These are phyloP conservation scores for Brachionus rotundiformis DNA, from an alignment of 1,140 invertebrate genomes.

Conservation along the genomic window DNA sequence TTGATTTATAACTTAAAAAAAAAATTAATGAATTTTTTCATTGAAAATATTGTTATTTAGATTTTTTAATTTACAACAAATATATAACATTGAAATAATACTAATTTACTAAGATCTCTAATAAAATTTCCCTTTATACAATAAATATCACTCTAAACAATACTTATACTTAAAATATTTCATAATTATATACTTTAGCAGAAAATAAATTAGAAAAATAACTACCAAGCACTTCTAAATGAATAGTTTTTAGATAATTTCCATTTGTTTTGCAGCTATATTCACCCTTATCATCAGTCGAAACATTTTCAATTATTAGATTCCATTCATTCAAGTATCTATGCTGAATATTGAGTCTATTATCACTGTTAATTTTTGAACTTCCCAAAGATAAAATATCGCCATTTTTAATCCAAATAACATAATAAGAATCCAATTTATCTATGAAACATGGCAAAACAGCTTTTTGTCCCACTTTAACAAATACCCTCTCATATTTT, in stretches of 20 bases:
- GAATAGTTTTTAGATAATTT: background rate
- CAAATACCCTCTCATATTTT: background rate
- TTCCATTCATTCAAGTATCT: conserved; percentile 42
- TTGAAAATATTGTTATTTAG: no score
- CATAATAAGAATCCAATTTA: background rate
- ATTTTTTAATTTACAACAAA: no score
- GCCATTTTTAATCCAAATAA: conserved; percentile 31
- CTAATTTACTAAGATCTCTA: no score
- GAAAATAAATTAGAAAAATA: background rate
- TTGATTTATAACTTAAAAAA: no score
- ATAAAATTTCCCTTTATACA: no score
- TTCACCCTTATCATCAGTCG: conserved; percentile 23
- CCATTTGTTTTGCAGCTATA: conserved; percentile 47
- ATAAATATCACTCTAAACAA: no score
- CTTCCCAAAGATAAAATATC: conserved; percentile 28
- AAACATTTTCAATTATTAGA: conserved; percentile 41
- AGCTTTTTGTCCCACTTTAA: conserved; percentile 41
- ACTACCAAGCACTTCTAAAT: conserved; percentile 24
- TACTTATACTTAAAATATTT: no score
- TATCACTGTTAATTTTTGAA: conserved; percentile 37
- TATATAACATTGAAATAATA: no score
- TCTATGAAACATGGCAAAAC: conserved; percentile 29
- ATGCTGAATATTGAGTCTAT: conserved; percentile 16
- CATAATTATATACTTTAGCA: no score
- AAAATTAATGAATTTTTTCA: no score